Percentiles rank a stretch among this genome's conserved stretches.
phyloP scores from a whole-genome alignment of 2,113 vertebrate genomes.

The Callopanchax toddi region DNA sequence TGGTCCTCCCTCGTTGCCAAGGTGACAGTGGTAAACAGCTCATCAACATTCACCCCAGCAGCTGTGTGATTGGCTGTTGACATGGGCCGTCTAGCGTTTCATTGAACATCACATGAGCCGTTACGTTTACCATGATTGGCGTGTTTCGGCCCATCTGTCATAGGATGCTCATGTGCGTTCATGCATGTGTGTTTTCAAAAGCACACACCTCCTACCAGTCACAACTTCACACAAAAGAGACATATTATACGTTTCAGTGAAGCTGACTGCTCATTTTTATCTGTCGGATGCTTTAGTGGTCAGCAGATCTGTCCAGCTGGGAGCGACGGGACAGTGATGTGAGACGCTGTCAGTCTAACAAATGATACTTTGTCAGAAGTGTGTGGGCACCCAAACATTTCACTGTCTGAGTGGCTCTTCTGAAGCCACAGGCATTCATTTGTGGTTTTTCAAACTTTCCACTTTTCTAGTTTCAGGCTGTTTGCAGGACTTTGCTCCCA shows the following conservation, averaged over 20 bases:
- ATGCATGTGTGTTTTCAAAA: neutral
- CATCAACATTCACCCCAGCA: slow-evolving; percentile 21
- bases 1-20: slow-evolving; percentile 15
- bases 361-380: neutral
- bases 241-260: no score
- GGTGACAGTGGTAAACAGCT: slow-evolving; percentile 45
- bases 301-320: slow-evolving; percentile 1
- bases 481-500: no score
- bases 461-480: no score
- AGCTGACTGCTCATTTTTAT: slow-evolving; percentile 14
- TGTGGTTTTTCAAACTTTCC: no score
- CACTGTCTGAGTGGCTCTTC: no score
- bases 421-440: no score
- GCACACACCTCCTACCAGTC: neutral
- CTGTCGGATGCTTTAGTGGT: slow-evolving; percentile 21
- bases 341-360: neutral
- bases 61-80: slow-evolving; percentile 53
- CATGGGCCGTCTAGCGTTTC: slow-evolving; percentile 30
- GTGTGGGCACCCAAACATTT: neutral
- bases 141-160: slow-evolving; percentile 48
- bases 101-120: slow-evolving; percentile 57
- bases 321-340: neutral
- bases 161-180: neutral
- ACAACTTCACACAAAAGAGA: neutral
- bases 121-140: slow-evolving; percentile 44